Conservation (phyloP, 1,140 invertebrate genomes). For the Centruroides vittatus region DNA sequence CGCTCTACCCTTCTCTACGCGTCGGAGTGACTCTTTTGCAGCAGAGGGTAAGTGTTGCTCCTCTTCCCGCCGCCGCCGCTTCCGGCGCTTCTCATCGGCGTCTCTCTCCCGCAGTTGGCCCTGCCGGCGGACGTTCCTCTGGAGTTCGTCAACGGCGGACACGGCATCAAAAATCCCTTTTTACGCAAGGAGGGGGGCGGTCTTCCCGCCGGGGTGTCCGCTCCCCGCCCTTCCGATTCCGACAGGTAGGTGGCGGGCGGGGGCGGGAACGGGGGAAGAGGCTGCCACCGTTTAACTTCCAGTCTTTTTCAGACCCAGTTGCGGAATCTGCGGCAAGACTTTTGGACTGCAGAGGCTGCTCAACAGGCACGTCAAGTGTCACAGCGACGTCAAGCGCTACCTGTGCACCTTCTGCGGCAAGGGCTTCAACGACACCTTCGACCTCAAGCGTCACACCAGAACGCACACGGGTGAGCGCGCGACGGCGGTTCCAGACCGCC, state of each 20-base stretch:
- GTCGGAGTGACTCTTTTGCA: not conserved
- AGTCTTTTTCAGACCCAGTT: conserved; percentile 33
- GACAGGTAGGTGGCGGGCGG: too few species aligned
- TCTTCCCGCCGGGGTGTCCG: not conserved
- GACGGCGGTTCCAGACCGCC: not conserved
- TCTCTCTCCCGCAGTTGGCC: conserved; percentile 47
- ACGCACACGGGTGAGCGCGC: conserved; percentile 76
- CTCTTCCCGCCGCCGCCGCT: not conserved
- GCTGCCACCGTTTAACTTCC: not conserved
- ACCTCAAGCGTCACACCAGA: conserved; percentile 94
- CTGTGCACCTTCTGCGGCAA: conserved; percentile 98
- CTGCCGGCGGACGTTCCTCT: conserved; percentile 59
- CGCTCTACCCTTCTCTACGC: not conserved
- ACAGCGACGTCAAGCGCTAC: conserved; percentile 96
- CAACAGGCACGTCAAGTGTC: conserved; percentile 98
- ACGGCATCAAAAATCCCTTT: conserved; percentile 96
- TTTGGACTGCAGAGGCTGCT: conserved; percentile 89
- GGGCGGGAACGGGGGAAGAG: too few species aligned
- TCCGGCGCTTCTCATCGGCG: not conserved
- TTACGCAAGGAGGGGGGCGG: conserved; percentile 28
- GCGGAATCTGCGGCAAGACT: conserved; percentile 80
- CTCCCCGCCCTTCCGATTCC: too few species aligned
- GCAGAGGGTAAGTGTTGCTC: conserved; percentile 47
- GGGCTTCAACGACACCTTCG: conserved; percentile 99
- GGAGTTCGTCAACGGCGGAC: conserved; percentile 96